Evolutionary conservation across 1,140 invertebrate species (phyloP).

Genomic region (fruit fly (Drosophila melanogaster)): DNA sequence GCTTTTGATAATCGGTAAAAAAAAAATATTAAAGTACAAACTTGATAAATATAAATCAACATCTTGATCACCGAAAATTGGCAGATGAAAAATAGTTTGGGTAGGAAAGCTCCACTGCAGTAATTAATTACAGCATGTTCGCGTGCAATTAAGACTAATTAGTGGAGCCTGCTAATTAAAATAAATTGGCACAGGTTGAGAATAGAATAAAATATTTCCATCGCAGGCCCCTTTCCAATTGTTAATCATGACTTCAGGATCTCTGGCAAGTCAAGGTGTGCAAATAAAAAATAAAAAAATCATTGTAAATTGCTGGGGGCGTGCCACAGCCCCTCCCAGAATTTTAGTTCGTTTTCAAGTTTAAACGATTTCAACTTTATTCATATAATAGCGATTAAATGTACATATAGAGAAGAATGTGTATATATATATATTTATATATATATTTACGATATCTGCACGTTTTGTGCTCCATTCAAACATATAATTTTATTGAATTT

Average conservation of each 20-base stretch:
- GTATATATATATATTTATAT: too few species aligned
- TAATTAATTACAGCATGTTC: slow-evolving; percentile 53
- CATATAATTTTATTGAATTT: slow-evolving; percentile 15
- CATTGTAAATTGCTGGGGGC: slow-evolving; percentile 6
- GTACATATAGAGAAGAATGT: slow-evolving; percentile 21
- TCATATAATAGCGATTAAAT: slow-evolving; percentile 32
- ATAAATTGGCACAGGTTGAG: slow-evolving; percentile 52
- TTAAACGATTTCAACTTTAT: slow-evolving; percentile 58
- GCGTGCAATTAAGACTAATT: slow-evolving; percentile 56
- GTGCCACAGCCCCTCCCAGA: slow-evolving; percentile 23
- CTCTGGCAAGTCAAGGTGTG: slow-evolving; percentile 19
- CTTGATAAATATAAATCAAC: slow-evolving; percentile 12
- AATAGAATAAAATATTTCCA: slow-evolving; percentile 41
- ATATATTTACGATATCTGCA: slow-evolving; percentile 19
- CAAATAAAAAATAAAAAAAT: not conserved
- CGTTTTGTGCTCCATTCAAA: slow-evolving; percentile 11
- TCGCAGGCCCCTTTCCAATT: slow-evolving; percentile 39
- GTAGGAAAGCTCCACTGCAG: slow-evolving; percentile 17
- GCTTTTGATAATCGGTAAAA: slow-evolving; percentile 20
- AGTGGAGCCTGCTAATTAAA: slow-evolving; percentile 52
- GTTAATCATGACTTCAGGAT: slow-evolving; percentile 47
- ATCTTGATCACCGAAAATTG: slow-evolving; percentile 2
- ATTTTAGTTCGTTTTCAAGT: slow-evolving; percentile 20
- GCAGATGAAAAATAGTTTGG: slow-evolving; percentile 2
- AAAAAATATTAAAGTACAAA: slow-evolving; percentile 24